These are phyloP conservation scores for Spodoptera exigua DNA, from an alignment of 2,888 invertebrate genomes.

Conservation along the genomic window DNA sequence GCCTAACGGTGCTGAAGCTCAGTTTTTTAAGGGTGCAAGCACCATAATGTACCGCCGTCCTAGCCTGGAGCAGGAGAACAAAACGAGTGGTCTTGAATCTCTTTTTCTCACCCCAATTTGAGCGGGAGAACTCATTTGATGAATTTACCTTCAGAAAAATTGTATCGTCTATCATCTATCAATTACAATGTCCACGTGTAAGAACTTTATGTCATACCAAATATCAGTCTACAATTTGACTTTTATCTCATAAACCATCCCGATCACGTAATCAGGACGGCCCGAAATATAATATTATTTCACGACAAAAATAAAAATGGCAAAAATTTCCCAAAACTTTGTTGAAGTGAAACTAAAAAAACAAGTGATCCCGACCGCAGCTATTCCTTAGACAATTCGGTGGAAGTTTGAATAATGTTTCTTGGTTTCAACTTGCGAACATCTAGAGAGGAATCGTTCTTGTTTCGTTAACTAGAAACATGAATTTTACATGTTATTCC, in stretches of 20 bases:
- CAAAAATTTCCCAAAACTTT: constrained; percentile 25
- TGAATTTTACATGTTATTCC: constrained; percentile 57
- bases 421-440: constrained; percentile 41
- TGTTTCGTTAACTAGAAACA: constrained; percentile 51
- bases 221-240: too few relatives aligned
- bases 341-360: constrained; percentile 23
- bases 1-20: too few relatives aligned
- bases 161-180: too few relatives aligned
- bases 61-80: too few relatives aligned
- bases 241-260: constrained; percentile 8
- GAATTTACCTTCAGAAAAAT: too few relatives aligned
- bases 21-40: too few relatives aligned
- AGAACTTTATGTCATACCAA: too few relatives aligned
- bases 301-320: constrained; percentile 10
- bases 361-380: constrained; percentile 10
- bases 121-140: too few relatives aligned
- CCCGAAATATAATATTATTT: constrained; percentile 7
- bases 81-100: too few relatives aligned
- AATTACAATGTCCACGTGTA: too few relatives aligned
- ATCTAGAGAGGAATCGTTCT: constrained; percentile 46
- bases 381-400: constrained; percentile 40
- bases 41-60: too few relatives aligned
- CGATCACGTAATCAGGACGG: constrained; percentile 1
- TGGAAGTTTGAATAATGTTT: constrained; percentile 55
- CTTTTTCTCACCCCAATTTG: too few relatives aligned